phyloP scores from a whole-genome alignment of 2,113 vertebrate genomes.

The Pelusios castaneus region DNA sequence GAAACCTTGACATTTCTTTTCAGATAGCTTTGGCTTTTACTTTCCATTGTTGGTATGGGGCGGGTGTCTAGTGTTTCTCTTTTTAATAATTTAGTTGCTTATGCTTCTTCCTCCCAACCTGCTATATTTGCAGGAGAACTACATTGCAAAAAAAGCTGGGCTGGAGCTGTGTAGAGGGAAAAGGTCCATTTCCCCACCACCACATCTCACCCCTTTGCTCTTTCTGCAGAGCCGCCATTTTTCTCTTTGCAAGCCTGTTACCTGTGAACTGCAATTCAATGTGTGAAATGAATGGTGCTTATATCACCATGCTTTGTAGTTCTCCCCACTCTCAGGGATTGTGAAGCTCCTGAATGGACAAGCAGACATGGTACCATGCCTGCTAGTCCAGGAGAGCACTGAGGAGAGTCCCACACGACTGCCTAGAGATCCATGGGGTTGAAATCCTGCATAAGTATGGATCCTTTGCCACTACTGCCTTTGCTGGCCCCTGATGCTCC shows the following conservation, averaged over 20 bases:
- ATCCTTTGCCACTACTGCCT: background rate
- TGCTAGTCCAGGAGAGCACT: background rate
- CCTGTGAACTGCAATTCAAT: background rate
- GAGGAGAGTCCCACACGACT: background rate
- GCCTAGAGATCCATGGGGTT: background rate
- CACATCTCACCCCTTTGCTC: background rate
- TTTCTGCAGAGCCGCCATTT: background rate
- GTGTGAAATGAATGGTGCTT: background rate
- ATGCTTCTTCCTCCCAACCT: background rate
- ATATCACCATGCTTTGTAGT: background rate
- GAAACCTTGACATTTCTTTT: background rate
- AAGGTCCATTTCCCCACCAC: background rate
- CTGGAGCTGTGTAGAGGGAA: background rate
- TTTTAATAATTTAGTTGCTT: background rate
- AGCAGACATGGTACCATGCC: background rate
- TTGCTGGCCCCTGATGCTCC: background rate
- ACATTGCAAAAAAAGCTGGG: background rate
- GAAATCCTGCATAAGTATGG: background rate
- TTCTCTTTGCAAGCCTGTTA: background rate
- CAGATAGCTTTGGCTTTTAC: background rate
- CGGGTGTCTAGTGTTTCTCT: background rate
- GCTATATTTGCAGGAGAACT: background rate
- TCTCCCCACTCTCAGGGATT: background rate
- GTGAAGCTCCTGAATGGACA: background rate
- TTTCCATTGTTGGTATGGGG: background rate